These are phyloP conservation scores for Rhynchotus rufescens DNA, from an alignment of 2,797 vertebrate species.

Conservation along the genomic window DNA sequence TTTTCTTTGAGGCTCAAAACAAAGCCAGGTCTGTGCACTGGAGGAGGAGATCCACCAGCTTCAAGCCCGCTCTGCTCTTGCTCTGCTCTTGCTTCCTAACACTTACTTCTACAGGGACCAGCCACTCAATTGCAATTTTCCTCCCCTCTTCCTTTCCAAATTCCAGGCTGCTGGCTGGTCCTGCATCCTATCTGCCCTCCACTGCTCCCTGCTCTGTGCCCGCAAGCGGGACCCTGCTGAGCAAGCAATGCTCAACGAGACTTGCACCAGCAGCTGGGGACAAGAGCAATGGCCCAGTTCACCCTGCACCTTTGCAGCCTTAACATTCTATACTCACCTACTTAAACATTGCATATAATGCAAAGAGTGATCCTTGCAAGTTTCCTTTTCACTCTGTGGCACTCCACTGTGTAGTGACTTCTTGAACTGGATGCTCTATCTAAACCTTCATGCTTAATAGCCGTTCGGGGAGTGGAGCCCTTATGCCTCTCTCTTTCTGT, in stretches of 20 bases:
- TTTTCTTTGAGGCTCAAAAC: conserved; percentile 45
- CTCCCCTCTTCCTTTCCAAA: neutral
- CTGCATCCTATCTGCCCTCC: neutral
- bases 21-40: conserved; percentile 55
- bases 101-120: conserved; percentile 44
- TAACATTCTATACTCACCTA: too few relatives aligned
- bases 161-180: neutral
- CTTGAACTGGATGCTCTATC: neutral
- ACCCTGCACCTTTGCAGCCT: accelerated
- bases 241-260: neutral
- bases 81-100: conserved; percentile 33
- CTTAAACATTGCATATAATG: neutral
- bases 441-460: neutral
- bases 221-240: accelerated
- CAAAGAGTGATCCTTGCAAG: neutral
- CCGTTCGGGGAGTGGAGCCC: neutral
- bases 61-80: too few relatives aligned
- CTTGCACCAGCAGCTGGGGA: neutral
- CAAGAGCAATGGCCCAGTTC: neutral
- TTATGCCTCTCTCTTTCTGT: neutral
- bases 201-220: neutral
- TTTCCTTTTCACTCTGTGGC: neutral
- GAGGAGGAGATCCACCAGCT: conserved; percentile 37
- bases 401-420: neutral
- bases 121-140: neutral